phyloP scores from a whole-genome alignment of 2,797 vertebrate species.

The Tadarida brasiliensis region DNA sequence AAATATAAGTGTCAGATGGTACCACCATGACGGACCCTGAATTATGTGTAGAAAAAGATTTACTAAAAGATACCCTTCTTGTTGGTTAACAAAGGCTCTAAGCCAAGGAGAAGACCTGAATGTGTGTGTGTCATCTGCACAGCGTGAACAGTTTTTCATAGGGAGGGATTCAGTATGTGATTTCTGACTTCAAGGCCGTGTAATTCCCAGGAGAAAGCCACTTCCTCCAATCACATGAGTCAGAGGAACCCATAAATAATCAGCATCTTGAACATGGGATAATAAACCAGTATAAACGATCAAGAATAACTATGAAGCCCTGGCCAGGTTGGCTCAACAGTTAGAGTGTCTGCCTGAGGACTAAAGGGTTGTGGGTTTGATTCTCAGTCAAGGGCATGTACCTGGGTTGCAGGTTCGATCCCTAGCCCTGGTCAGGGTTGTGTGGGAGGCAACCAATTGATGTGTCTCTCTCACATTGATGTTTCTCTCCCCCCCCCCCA shows the following conservation, averaged over 20 bases:
- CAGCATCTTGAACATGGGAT: neutral
- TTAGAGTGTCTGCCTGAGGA: too few relatives aligned
- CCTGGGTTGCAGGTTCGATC: too few relatives aligned
- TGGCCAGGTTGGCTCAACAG: too few relatives aligned
- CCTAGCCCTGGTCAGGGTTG: too few relatives aligned
- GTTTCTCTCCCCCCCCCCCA: too few relatives aligned
- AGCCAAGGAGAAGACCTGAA: neutral
- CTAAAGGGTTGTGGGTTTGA: too few relatives aligned
- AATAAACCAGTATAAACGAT: neutral
- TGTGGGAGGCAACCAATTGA: too few relatives aligned
- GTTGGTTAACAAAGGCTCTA: conserved; percentile 19
- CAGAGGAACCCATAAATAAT: neutral
- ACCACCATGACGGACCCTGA: neutral
- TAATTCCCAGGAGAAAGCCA: neutral
- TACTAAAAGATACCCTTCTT: neutral
- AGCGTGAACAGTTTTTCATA: neutral
- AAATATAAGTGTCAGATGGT: neutral
- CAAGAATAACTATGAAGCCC: neutral
- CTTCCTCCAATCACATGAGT: neutral
- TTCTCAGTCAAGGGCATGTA: too few relatives aligned
- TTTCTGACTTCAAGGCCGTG: neutral
- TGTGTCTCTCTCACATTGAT: too few relatives aligned
- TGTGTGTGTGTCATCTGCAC: neutral
- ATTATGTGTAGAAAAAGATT: conserved; percentile 10
- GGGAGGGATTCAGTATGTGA: neutral